Base-by-base conservation (phyloP, 2,888 invertebrate species). In the Drosophila tanythrix region DNA sequence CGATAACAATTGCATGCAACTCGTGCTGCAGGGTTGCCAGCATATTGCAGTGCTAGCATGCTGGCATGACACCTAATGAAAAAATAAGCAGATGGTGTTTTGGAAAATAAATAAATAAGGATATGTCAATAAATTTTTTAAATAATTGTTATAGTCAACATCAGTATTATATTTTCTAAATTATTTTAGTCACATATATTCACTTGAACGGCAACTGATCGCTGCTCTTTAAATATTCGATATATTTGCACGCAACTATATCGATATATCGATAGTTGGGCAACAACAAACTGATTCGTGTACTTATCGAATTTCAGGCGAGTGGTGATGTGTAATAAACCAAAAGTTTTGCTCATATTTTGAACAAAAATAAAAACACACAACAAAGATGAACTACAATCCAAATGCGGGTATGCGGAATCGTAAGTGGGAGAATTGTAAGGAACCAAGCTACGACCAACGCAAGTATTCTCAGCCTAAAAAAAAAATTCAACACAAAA, bases 371-470 rank as follows among this genome's bases (percentile, higher is more conserved):
- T 57, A 57, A 38, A 59, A 29, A 10, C 13, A 48, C 35, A 66
- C 11, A 43, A 21, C 33, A 61, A 82, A 56, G 56, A 92, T 93
- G 92, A 93, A 92, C 76, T 93, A 91, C 76, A 93, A 93, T 85
- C 92, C 92, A 70, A 93, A 91, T 81, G 78, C 91, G 65, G 92
- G 91, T 73, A 86, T 89, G 63, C 89, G 92, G 88, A 92, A 92
- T 82, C 92, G 93, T 93, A 93, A 93, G 93, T 93, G 88, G 84
- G 83, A 90, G 82, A 90, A 91, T 78, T 91, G 92, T 92, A 93
- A 92, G 92, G 88, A 86, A 88, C 84, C 85, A 92, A 89, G 90
- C 89, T 79, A 82, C 77, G 88, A 85, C 85, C 87, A 57, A 79
- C 80, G 91, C 92, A 92, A 92, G 92, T 91, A 89, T 21, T 25